Evolutionary conservation across 2,797 vertebrate genomes (phyloP).

Genomic region (Phylloscopus collybita): DNA sequence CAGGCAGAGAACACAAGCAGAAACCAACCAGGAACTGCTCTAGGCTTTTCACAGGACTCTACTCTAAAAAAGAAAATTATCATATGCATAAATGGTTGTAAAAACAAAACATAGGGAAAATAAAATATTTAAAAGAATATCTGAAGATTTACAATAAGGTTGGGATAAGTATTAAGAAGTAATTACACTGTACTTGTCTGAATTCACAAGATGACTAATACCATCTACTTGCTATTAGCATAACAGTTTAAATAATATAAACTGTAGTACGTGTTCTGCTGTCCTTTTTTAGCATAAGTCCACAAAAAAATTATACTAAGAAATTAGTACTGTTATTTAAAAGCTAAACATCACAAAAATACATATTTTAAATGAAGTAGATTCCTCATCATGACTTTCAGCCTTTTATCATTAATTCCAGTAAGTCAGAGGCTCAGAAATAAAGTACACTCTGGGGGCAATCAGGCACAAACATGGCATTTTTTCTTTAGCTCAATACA

Average conservation of each 20-base stretch:
- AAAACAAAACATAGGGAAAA: neutral
- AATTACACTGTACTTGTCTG: slow-evolving; percentile 40
- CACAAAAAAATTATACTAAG: neutral
- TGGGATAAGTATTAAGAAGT: neutral
- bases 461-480: neutral
- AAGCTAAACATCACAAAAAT: neutral
- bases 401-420: neutral
- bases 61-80: neutral
- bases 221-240: neutral
- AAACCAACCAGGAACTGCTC: neutral
- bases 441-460: neutral
- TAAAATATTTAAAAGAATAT: neutral
- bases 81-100: neutral
- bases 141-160: neutral
- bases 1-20: neutral
- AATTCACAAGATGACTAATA: neutral
- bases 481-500: slow-evolving; percentile 22
- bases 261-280: neutral
- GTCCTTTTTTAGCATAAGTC: neutral
- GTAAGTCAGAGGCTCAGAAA: neutral
- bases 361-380: neutral
- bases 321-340: slow-evolving; percentile 29
- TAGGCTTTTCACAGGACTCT: neutral
- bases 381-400: neutral
- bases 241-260: neutral